Evolutionary conservation across 2,113 vertebrate species (phyloP), one percentile per base, ranked within the genome.

Genomic region (Marmota flaviventris): DNA sequence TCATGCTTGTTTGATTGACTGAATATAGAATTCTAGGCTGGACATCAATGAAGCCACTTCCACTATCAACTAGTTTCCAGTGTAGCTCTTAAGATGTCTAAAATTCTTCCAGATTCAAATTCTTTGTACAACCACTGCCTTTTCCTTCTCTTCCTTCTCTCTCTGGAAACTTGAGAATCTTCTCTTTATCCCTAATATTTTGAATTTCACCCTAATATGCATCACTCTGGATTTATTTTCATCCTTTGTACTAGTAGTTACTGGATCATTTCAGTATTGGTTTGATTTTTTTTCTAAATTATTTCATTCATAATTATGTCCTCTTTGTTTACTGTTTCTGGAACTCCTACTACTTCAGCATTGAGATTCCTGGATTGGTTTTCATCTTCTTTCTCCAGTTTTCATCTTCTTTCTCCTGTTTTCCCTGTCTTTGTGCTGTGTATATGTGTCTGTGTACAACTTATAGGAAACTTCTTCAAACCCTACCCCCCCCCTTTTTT

Each of bases 261-360:
- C 17, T 89, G 56, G 13, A 37, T 11, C 1, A 37, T 82, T 76
- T 95, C 17, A 75, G n/a, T 8, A 37, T 89, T 22, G 7, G 85
- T 61, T 53, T n/a, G 63, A 39, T 56, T 24, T 78, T 51, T 45
- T 75, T 58, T 16, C 24, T 81, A 37, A 65, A 27, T 76, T 81
- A 76, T 39, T 81, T 85, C 48, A 63, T 65, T 58, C 45, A 39
- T 79, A 24, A 83, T 56, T 83, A 79, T 34, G 14, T 83, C 42
- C 5, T 12, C 34, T 94, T 79, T 88, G 42, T 73, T 96, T 56
- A 83, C 34, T 91, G 7, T 85, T 93, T 92, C 39, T 85, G 58
- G 34, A 79, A 65, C 27, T 56, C 24, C 9, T 78, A 51, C 73
- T 85, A 24, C 61, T n/a, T 76, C 61, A 25, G 29, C 73, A 45